Evolutionary conservation across 2,113 vertebrate genomes (phyloP).

Genomic region (Leucopsar rothschildi): DNA sequence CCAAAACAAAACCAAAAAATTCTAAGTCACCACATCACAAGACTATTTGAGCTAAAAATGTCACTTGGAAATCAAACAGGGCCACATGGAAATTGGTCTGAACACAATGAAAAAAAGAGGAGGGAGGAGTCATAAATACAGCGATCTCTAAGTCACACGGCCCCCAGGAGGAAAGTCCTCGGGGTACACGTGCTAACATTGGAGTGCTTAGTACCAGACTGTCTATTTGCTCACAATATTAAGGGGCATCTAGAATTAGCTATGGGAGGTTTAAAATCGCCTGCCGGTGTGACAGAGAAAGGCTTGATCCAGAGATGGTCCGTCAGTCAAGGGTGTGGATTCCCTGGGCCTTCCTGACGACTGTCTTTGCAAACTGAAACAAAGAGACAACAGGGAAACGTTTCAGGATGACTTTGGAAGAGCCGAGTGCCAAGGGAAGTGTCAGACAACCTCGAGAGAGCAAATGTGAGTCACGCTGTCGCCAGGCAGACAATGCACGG

Average conservation of each 20-base stretch:
- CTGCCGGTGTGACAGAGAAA: constrained; percentile 75
- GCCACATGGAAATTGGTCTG: constrained; percentile 68
- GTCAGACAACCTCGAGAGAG: not conserved
- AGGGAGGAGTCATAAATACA: constrained; percentile 70
- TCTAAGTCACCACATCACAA: constrained; percentile 77
- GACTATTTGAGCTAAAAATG: constrained; percentile 75
- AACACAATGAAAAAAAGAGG: constrained; percentile 67
- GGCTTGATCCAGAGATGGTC: constrained; percentile 77
- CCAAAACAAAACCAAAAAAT: not conserved
- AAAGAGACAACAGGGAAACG: constrained; percentile 52
- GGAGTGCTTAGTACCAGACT: constrained; percentile 74
- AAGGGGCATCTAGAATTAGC: constrained; percentile 82
- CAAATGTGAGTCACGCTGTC: not conserved
- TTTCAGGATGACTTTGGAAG: constrained; percentile 18
- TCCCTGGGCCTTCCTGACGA: constrained; percentile 77
- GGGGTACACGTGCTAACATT: constrained; percentile 37
- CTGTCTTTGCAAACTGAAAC: constrained; percentile 76
- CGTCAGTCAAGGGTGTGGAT: constrained; percentile 72
- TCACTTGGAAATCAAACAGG: constrained; percentile 75
- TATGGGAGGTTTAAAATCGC: constrained; percentile 75
- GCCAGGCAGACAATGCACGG: not conserved
- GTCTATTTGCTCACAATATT: constrained; percentile 81
- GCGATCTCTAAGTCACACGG: constrained; percentile 64
- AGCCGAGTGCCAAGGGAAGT: not conserved
- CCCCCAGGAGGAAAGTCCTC: constrained; percentile 62